Conservation (phyloP, 2,113 vertebrate genomes). For the Gymnorhina tibicen region DNA sequence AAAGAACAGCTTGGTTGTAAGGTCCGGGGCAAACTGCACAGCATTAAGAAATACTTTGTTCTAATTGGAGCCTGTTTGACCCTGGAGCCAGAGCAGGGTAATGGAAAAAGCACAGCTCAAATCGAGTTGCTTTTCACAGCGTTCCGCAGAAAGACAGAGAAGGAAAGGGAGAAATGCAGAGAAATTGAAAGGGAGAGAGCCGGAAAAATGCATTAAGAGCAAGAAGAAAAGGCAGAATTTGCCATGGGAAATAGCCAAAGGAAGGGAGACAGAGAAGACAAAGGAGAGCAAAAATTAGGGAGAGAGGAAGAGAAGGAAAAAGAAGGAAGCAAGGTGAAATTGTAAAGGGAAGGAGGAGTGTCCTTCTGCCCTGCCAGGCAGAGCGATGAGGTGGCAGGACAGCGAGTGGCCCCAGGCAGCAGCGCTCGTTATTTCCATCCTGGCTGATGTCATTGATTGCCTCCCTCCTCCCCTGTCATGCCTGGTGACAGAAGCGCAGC, state of each 20-base stretch:
- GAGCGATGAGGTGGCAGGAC: slow-evolving; percentile 1
- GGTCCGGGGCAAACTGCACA: slow-evolving; percentile 22
- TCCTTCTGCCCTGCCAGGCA: slow-evolving; percentile 14
- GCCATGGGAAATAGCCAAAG: neutral
- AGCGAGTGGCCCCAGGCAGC: slow-evolving; percentile 12
- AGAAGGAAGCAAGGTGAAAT: neutral
- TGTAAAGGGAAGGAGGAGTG: neutral
- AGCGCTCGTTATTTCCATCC: slow-evolving; percentile 56
- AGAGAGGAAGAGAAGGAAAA: neutral
- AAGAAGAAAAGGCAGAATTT: neutral
- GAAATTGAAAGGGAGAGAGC: neutral
- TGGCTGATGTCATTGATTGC: slow-evolving; percentile 51
- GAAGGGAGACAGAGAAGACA: neutral
- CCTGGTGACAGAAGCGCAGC: neutral
- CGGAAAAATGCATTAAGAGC: neutral
- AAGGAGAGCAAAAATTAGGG: neutral
- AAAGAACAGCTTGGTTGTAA: slow-evolving; percentile 16
- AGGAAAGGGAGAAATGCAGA: neutral
- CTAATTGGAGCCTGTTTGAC: slow-evolving; percentile 50
- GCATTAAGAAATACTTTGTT: slow-evolving; percentile 31
- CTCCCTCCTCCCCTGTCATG: neutral
- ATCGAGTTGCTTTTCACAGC: neutral
- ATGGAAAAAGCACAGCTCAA: neutral
- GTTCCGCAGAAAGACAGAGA: neutral
- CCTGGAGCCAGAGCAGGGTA: slow-evolving; percentile 42